These are phyloP conservation scores for Falco peregrinus DNA, from an alignment of 2,797 vertebrate genomes.

Conservation along the genomic window DNA sequence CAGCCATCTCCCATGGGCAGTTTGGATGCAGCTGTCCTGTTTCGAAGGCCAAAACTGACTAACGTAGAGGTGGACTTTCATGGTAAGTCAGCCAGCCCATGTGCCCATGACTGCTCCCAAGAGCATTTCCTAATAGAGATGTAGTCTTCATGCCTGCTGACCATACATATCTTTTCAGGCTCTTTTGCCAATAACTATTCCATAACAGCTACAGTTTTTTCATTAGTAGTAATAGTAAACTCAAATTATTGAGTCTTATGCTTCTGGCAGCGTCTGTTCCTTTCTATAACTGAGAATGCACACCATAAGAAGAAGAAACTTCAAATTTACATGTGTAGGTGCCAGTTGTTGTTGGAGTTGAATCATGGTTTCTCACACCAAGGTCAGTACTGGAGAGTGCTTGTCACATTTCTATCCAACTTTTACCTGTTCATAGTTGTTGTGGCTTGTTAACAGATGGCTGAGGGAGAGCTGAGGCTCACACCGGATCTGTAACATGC, in stretches of 20 bases:
- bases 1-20: accelerated
- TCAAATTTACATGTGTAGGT: neutral
- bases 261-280: neutral
- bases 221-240: neutral
- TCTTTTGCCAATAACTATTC: neutral
- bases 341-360: neutral
- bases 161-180: neutral
- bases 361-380: neutral
- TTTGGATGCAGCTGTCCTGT: neutral
- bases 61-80: neutral
- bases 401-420: neutral
- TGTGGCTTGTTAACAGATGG: neutral
- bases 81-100: neutral
- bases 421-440: neutral
- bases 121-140: neutral
- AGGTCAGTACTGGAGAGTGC: neutral
- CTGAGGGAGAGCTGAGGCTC: neutral
- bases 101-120: neutral
- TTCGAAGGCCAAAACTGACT: neutral
- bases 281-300: neutral
- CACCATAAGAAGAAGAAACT: neutral
- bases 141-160: neutral
- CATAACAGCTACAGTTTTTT: neutral
- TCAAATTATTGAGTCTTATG: neutral
- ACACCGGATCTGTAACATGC: neutral